Conservation (phyloP, 2,113 vertebrate genomes). For the Calcarius ornatus region DNA sequence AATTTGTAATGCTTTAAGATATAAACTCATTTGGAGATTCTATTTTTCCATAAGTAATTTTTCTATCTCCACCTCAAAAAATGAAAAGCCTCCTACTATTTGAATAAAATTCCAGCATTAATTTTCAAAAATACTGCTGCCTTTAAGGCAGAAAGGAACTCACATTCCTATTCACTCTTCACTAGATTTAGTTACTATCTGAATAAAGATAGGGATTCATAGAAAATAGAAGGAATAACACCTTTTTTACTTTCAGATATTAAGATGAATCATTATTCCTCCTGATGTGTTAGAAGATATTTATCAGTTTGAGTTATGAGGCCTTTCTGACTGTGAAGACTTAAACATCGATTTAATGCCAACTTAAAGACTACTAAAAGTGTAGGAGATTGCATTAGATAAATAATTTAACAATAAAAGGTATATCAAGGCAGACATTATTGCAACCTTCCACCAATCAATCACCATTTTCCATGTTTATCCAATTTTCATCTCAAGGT, state of each 20-base stretch:
- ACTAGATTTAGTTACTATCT: not conserved
- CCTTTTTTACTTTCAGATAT: not conserved
- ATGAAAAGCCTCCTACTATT: not conserved
- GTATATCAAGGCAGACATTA: slow-evolving; percentile 63
- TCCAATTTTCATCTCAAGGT: slow-evolving; percentile 61
- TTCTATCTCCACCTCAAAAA: not conserved
- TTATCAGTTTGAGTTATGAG: slow-evolving; percentile 55
- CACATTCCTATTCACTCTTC: not conserved
- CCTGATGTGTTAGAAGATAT: slow-evolving; percentile 41
- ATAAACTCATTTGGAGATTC: not conserved
- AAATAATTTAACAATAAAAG: slow-evolving; percentile 77
- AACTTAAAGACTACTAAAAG: slow-evolving; percentile 65
- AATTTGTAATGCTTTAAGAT: not conserved
- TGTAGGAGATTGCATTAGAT: slow-evolving; percentile 67
- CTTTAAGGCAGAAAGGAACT: not conserved
- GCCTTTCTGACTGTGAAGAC: slow-evolving; percentile 38
- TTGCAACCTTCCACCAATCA: slow-evolving; percentile 64
- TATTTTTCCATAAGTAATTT: not conserved
- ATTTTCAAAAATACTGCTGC: not conserved
- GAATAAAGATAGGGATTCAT: not conserved
- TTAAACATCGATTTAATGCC: slow-evolving; percentile 69
- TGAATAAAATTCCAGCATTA: not conserved
- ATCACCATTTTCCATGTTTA: slow-evolving; percentile 74
- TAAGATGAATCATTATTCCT: slow-evolving; percentile 54
- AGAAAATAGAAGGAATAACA: not conserved